Evolutionary conservation across 1,140 invertebrate species (phyloP).

Genomic region (Pinna nobilis): DNA sequence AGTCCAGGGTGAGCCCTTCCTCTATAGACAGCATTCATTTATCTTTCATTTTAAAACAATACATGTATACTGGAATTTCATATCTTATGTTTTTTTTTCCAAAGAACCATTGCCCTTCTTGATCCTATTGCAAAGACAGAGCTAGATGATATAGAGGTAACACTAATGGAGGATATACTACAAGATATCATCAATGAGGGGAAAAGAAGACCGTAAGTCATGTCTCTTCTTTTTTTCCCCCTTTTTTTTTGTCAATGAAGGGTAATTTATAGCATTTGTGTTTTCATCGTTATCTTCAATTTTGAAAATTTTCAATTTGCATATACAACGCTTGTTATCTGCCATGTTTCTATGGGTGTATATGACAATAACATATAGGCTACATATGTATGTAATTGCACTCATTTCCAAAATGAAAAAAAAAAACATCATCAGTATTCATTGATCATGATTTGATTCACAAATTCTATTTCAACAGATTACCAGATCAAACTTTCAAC

Average conservation of each 20-base stretch:
- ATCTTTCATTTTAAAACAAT: not conserved
- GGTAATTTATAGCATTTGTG: too few species aligned
- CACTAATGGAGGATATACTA: conserved; percentile 56
- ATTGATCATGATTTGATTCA: not conserved
- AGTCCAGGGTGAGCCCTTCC: too few species aligned
- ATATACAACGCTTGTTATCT: too few species aligned
- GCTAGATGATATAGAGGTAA: conserved; percentile 49
- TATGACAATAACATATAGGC: too few species aligned
- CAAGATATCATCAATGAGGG: conserved; percentile 59
- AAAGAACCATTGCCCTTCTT: conserved; percentile 49
- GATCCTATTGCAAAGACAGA: conserved; percentile 42
- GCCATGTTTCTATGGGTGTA: too few species aligned
- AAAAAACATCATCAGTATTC: too few species aligned
- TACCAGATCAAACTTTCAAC: conserved; percentile 49
- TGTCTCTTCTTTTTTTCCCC: not conserved
- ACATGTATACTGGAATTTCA: too few species aligned
- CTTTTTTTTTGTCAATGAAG: not conserved
- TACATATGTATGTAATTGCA: too few species aligned
- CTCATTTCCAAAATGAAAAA: too few species aligned
- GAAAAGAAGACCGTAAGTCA: conserved; percentile 51
- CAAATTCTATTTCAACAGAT: conserved; percentile 38
- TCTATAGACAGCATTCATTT: not conserved
- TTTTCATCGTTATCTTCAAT: too few species aligned
- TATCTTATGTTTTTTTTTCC: conserved; percentile 17
- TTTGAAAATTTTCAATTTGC: too few species aligned